Evolutionary conservation across 2,797 vertebrate genomes (phyloP).

Genomic region (Erethizon dorsatum): DNA sequence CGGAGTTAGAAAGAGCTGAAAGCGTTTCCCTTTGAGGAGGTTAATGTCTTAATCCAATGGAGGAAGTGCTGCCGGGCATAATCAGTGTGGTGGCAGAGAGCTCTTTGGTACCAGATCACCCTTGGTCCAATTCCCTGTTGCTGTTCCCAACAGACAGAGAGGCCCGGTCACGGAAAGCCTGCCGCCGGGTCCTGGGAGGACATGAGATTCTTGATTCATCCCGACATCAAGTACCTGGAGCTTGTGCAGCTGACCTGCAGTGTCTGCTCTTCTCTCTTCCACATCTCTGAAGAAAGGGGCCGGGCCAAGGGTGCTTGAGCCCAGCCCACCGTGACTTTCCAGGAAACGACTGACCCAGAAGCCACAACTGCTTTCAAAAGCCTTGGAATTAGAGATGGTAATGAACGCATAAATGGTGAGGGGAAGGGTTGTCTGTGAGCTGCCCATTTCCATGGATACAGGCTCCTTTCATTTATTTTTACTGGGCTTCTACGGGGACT

Average conservation of each 20-base stretch:
- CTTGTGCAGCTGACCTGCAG: neutral
- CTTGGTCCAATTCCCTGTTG: neutral
- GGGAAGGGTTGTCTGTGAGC: slow-evolving; percentile 64
- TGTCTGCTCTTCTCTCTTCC: neutral
- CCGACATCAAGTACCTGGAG: neutral
- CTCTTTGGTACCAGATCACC: neutral
- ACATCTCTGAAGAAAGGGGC: slow-evolving; percentile 29
- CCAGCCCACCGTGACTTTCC: slow-evolving; percentile 14
- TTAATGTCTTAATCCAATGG: neutral
- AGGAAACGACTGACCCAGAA: slow-evolving; percentile 71
- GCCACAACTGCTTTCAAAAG: slow-evolving; percentile 68
- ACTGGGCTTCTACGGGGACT: slow-evolving; percentile 77
- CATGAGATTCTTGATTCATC: neutral
- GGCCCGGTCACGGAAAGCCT: neutral
- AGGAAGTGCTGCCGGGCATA: neutral
- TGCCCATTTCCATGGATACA: slow-evolving; percentile 79
- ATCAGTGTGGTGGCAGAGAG: accelerated
- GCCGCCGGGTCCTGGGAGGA: neutral
- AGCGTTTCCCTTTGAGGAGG: neutral
- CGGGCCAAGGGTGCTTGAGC: neutral
- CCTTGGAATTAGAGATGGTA: slow-evolving; percentile 69
- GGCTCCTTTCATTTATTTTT: slow-evolving; percentile 79
- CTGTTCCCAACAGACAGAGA: neutral
- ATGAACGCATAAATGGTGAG: slow-evolving; percentile 70
- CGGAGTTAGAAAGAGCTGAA: neutral